These are phyloP conservation scores for Fulmarus glacialis DNA, from an alignment of 2,113 vertebrate species.

Conservation along the genomic window DNA sequence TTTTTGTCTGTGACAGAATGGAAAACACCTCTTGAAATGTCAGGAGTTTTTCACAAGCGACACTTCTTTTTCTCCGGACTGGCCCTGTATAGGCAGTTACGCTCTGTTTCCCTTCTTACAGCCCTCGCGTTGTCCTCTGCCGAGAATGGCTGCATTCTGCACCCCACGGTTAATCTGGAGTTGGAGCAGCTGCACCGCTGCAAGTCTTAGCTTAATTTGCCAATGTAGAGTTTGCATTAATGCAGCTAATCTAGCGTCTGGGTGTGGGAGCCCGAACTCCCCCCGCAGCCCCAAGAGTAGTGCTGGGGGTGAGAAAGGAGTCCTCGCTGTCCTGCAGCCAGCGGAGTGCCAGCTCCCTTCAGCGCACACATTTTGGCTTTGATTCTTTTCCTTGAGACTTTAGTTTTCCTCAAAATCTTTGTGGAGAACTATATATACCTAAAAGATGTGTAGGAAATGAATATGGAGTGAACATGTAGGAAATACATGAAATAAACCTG, in stretches of 20 bases:
- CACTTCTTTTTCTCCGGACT: background rate
- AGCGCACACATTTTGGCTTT: background rate
- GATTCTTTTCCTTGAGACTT: background rate
- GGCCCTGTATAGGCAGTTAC: background rate
- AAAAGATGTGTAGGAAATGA: background rate
- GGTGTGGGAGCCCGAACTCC: background rate
- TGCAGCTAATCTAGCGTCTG: background rate
- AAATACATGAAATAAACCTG: background rate
- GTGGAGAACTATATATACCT: background rate
- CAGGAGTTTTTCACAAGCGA: background rate
- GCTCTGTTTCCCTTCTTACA: background rate
- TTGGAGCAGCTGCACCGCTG: background rate
- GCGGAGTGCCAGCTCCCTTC: background rate
- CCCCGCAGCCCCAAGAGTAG: background rate
- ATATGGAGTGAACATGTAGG: background rate
- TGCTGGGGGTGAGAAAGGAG: background rate
- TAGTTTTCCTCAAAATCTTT: background rate
- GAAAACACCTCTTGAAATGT: conserved; percentile 25
- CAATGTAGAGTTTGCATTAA: background rate
- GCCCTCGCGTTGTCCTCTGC: rapidly evolving
- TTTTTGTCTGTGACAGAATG: background rate
- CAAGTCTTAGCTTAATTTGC: background rate
- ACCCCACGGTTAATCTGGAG: background rate
- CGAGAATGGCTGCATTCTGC: background rate
- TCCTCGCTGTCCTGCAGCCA: background rate